Evolutionary conservation across 1,140 invertebrate species (phyloP), one percentile per base, ranked within the genome.

Genomic region (Arion vulgaris): DNA sequence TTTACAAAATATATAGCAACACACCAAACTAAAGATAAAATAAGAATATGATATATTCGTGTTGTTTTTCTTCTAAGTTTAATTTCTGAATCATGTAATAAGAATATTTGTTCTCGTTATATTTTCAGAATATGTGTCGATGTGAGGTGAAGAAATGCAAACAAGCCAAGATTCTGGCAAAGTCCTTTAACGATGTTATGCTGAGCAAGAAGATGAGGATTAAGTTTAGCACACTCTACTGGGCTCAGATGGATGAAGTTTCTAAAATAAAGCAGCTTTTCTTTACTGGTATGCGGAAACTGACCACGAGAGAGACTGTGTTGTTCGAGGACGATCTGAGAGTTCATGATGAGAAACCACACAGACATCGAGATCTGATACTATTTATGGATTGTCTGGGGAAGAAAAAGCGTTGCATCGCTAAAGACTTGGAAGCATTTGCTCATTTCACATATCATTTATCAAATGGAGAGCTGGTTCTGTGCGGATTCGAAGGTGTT

Each of bases 221-320:
- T 5, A 72, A 66, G 26, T 36, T 62, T 17, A 57, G 69, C 15
- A 69, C 69, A 34, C n/a, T 53, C 15, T 81, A 81, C 80, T 81
- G 80, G 80, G 84, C 84, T 4, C 80, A 71, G 28, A 81, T 85
- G 78, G 84, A 85, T 74, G 78, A 85, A 57, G 84, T 85, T 32
- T 85, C 84, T 0, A n/a, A 69, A 17, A 75, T 83, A 15, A 83
- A 83, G 72, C 75, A 69, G 34, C 41, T 85, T 53, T 83, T 83
- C 72, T 78, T 75, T 34, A 68, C 68, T 53, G 66, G 73, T 26
- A 41, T 71, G 53, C 53, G 82, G 23, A 73, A 77, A 19, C 62
- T 83, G 23, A 23, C 28, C 66, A 57, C 79, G 1, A 77, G 73
- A 26, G 84, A 85, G 41, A 74, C 77, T 51, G 82, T 85, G 11